Percentiles rank a stretch among this genome's conserved stretches.
Evolutionary conservation across 2,797 vertebrate genomes (phyloP).

Genomic region (Carapus acus): DNA sequence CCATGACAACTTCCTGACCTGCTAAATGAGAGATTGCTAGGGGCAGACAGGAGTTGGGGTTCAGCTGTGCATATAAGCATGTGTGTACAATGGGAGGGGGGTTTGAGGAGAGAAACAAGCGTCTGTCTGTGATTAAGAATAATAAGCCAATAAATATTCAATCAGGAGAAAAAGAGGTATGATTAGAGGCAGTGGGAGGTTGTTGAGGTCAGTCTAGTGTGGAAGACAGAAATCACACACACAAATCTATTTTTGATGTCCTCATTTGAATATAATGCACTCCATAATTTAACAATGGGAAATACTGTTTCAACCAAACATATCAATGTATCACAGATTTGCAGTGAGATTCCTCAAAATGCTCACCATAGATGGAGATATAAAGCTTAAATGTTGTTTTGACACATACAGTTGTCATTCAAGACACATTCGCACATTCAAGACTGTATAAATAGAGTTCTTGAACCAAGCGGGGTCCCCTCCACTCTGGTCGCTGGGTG

Average conservation of each 20-base stretch:
- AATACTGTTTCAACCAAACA: conserved; percentile 18
- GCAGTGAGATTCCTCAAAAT: conserved; percentile 20
- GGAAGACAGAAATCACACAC: conserved; percentile 26
- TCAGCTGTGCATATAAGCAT: conserved; percentile 49
- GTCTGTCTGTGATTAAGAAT: conserved; percentile 67
- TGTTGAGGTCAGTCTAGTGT: conserved; percentile 22
- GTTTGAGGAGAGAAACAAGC: conserved; percentile 39
- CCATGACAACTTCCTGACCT: conserved; percentile 22
- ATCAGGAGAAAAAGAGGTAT: conserved; percentile 58
- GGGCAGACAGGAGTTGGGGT: conserved; percentile 35
- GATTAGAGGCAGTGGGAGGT: conserved; percentile 45
- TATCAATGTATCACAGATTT: conserved; percentile 17
- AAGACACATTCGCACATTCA: too few species aligned
- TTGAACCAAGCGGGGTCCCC: too few species aligned
- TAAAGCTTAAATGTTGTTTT: too few species aligned
- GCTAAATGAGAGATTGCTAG: conserved; percentile 32
- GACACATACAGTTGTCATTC: too few species aligned
- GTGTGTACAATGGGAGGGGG: conserved; percentile 6
- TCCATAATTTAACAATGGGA: conserved; percentile 32
- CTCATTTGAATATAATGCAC: conserved; percentile 41
- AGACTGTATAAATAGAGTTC: too few species aligned
- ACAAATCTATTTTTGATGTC: conserved; percentile 46
- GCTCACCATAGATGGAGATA: conserved; percentile 27
- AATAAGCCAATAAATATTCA: conserved; percentile 72
- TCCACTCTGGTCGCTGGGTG: too few species aligned